phyloP scores from a whole-genome alignment of 2,797 vertebrate genomes.

The Triplophysa bombifrons region DNA sequence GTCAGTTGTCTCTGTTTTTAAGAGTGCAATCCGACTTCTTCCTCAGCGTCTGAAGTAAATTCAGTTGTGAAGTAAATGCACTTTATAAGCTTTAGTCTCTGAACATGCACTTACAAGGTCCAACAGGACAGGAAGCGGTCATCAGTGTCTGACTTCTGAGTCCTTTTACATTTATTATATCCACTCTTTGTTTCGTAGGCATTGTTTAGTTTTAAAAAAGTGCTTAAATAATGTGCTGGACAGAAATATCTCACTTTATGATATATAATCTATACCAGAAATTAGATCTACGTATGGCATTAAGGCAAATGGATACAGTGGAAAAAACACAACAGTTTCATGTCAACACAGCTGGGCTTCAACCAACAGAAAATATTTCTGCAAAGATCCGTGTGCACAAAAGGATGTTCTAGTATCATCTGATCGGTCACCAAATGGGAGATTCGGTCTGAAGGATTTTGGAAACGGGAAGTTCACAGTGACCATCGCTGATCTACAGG shows the following conservation, averaged over 20 bases:
- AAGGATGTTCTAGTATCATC: background rate
- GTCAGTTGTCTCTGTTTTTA: background rate
- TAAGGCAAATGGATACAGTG: background rate
- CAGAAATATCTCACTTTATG: background rate
- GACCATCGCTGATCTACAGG: slow-evolving; percentile 33
- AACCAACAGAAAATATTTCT: slow-evolving; percentile 44
- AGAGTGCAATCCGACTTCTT: background rate
- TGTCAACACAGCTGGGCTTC: slow-evolving; percentile 13
- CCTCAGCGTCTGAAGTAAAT: background rate
- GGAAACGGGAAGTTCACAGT: background rate
- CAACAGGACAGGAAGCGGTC: no score
- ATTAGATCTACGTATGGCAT: background rate
- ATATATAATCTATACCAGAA: background rate
- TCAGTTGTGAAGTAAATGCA: no score
- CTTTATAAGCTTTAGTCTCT: no score
- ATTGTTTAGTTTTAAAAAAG: no score
- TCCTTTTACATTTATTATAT: no score
- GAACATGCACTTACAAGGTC: no score
- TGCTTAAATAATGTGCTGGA: background rate
- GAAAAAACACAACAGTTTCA: background rate
- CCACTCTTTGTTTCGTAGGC: no score
- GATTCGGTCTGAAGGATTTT: slow-evolving; percentile 2
- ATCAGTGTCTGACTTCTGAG: no score
- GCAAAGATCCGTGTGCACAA: background rate
- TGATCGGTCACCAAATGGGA: background rate